Percentiles rank a stretch among this genome's conserved stretches.
phyloP scores from a whole-genome alignment of 2,888 invertebrate genomes.

The Elysia crispata region DNA sequence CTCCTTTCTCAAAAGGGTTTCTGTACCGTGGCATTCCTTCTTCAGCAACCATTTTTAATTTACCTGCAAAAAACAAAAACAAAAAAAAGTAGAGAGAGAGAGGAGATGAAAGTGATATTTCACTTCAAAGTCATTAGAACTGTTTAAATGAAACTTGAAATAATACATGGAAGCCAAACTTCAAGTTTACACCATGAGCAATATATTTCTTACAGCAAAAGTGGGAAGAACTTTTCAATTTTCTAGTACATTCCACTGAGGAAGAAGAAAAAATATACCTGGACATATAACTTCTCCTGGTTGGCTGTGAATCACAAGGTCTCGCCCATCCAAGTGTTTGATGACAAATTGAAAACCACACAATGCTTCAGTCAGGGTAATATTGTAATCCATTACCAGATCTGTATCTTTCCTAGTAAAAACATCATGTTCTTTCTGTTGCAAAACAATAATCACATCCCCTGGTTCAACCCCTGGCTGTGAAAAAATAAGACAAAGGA shows the following conservation, averaged over 20 bases:
- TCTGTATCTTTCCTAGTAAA: conserved; percentile 88
- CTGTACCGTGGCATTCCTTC: conserved; percentile 95
- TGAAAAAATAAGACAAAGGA: conserved; percentile 55
- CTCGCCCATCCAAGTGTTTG: conserved; percentile 93
- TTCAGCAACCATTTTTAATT: conserved; percentile 85
- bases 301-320: conserved; percentile 86
- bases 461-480: conserved; percentile 91
- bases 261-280: conserved; percentile 79
- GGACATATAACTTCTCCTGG: conserved; percentile 91
- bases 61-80: conserved; percentile 69
- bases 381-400: conserved; percentile 83
- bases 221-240: too few relatives aligned
- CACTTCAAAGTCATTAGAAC: too few relatives aligned
- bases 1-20: conserved; percentile 91
- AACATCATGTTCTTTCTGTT: conserved; percentile 87
- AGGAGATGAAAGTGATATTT: too few relatives aligned
- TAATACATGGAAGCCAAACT: too few relatives aligned
- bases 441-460: conserved; percentile 91
- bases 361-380: conserved; percentile 91
- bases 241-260: not conserved
- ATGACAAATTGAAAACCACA: conserved; percentile 92
- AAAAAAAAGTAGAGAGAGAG: too few relatives aligned
- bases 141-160: too few relatives aligned
- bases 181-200: too few relatives aligned
- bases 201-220: too few relatives aligned